Evolutionary conservation across 2,113 vertebrate species (phyloP).

Genomic region (Urocynchramus pylzowi): DNA sequence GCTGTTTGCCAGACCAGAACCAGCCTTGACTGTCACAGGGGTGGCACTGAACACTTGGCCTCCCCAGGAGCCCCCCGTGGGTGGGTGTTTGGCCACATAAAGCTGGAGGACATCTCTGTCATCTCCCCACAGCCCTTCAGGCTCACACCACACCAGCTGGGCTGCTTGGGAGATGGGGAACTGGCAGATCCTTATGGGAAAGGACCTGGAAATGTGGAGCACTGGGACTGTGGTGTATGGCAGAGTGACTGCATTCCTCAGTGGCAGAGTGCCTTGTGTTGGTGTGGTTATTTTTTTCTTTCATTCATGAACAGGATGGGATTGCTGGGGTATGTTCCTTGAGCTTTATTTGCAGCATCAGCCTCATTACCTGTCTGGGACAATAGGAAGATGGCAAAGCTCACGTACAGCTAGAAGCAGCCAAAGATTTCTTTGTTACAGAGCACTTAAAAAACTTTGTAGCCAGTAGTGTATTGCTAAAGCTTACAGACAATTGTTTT

Average conservation of each 20-base stretch:
- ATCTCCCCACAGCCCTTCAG: not conserved
- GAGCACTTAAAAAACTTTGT: not conserved
- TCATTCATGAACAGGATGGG: not conserved
- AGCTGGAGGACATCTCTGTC: not conserved
- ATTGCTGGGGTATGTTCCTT: not conserved
- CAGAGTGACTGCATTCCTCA: not conserved
- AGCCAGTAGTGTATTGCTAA: not conserved
- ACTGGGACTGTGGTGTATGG: not conserved
- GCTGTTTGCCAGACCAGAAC: not conserved
- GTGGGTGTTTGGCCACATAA: accelerated
- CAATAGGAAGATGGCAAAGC: not conserved
- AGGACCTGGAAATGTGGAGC: not conserved
- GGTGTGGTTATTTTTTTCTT: not conserved
- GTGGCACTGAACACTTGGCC: not conserved
- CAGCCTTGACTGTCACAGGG: not conserved
- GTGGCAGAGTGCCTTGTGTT: not conserved
- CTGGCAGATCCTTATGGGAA: not conserved
- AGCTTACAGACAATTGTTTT: not conserved
- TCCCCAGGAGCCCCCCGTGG: not conserved
- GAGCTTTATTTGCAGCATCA: not conserved
- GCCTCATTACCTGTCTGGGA: not conserved
- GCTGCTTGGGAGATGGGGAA: not conserved
- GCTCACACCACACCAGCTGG: accelerated
- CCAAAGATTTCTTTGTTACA: not conserved
- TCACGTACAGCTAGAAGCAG: not conserved